phyloP scores from a whole-genome alignment of 2,797 vertebrate species.

The Parauchenoglanis ngamensis region DNA sequence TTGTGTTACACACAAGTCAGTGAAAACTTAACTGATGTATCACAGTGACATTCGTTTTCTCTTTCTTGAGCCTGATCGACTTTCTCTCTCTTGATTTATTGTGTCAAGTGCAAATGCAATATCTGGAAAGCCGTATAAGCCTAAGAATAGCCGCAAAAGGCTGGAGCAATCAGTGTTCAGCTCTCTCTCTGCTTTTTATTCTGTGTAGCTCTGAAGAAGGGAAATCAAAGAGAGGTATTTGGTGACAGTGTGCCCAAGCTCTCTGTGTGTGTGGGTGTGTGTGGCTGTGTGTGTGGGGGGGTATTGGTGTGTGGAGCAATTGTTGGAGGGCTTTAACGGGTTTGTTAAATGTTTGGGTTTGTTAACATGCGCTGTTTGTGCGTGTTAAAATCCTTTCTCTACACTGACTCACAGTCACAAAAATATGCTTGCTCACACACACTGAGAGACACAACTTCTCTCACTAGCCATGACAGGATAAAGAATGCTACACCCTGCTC shows the following conservation, averaged over 20 bases:
- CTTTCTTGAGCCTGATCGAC: background rate
- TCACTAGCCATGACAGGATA: slow-evolving; percentile 43
- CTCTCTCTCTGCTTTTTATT: background rate
- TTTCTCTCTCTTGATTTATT: background rate
- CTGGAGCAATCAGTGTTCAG: background rate
- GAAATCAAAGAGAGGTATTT: slow-evolving; percentile 39
- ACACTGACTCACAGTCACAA: slow-evolving; percentile 29
- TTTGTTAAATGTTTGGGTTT: background rate
- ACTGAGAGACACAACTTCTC: slow-evolving; percentile 1
- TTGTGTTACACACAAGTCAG: background rate
- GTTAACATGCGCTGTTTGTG: background rate
- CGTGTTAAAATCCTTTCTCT: background rate
- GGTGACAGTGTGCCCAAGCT: slow-evolving; percentile 12
- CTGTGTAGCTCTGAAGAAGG: background rate
- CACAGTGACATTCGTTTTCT: background rate
- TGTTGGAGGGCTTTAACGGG: slow-evolving; percentile 7
- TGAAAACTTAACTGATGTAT: background rate
- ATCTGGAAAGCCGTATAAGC: background rate
- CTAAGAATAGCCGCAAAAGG: background rate
- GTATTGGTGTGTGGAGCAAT: background rate
- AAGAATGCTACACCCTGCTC: slow-evolving; percentile 46
- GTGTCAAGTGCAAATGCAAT: background rate
- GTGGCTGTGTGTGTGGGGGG: background rate
- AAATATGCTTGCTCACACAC: slow-evolving; percentile 1
- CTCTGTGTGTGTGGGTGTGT: slow-evolving; percentile 5